These are phyloP conservation scores for Huso huso DNA, from an alignment of 2,797 vertebrate species.

Conservation along the genomic window DNA sequence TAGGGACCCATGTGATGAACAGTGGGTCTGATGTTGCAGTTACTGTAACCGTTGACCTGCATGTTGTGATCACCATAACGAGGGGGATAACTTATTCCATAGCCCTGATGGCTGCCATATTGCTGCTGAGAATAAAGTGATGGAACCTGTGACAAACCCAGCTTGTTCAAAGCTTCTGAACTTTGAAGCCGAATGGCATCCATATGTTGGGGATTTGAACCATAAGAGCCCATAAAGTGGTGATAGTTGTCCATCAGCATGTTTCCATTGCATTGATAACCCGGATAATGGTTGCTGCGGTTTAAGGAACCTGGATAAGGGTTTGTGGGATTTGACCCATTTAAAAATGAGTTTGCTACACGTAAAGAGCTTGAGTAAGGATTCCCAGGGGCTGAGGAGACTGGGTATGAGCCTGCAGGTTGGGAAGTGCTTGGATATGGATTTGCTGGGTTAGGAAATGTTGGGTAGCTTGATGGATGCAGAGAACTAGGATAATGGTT, in stretches of 20 bases:
- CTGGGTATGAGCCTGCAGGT: constrained; percentile 58
- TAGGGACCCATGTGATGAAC: constrained; percentile 65
- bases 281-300: constrained; percentile 64
- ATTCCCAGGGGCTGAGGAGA: constrained; percentile 58
- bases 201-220: constrained; percentile 73
- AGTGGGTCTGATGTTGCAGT: constrained; percentile 61
- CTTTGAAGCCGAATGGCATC: constrained; percentile 77
- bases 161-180: constrained; percentile 51
- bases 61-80: constrained; percentile 70
- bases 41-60: constrained; percentile 75
- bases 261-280: constrained; percentile 83
- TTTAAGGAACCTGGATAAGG: constrained; percentile 59
- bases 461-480: constrained; percentile 61
- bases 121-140: constrained; percentile 73
- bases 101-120: constrained; percentile 67
- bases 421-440: constrained; percentile 72
- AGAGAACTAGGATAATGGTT: constrained; percentile 62
- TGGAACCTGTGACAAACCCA: constrained; percentile 49
- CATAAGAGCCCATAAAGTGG: constrained; percentile 51
- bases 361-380: constrained; percentile 70
- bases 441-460: constrained; percentile 60
- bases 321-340: constrained; percentile 67
- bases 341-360: constrained; percentile 70
- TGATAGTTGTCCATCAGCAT: constrained; percentile 71
- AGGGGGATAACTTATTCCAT: constrained; percentile 68